Percentiles rank a stretch among this genome's conserved stretches.
These are phyloP conservation scores for Halcyon senegalensis DNA, from an alignment of 2,113 vertebrate genomes.

Conservation along the genomic window DNA sequence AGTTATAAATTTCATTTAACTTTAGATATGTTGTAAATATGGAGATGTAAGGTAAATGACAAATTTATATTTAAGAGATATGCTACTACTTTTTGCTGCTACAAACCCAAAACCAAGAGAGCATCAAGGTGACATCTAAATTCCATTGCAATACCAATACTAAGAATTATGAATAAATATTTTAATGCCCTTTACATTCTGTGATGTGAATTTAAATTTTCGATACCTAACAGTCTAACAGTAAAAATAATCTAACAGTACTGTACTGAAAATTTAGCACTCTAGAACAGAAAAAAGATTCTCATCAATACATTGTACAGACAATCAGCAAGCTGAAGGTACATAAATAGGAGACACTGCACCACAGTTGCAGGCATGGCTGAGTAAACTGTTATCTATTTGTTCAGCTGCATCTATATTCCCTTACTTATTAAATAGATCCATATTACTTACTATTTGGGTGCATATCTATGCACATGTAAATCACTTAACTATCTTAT, in stretches of 20 bases:
- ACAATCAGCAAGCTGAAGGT: background rate
- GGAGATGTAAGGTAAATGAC: background rate
- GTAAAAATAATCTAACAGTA: background rate
- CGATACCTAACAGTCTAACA: background rate
- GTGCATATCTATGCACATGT: background rate
- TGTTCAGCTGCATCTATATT: background rate
- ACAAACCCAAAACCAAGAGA: background rate
- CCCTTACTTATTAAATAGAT: background rate
- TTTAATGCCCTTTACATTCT: background rate
- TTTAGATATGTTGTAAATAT: background rate
- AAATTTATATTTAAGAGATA: background rate
- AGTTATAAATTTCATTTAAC: background rate
- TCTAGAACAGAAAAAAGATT: background rate
- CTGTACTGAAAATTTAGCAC: background rate
- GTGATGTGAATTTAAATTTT: background rate
- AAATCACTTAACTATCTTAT: background rate
- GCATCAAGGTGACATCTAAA: background rate
- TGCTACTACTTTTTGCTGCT: background rate
- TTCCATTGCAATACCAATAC: background rate
- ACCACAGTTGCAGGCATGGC: background rate
- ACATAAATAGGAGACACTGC: background rate
- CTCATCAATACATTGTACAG: background rate
- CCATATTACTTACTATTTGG: background rate
- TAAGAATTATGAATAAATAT: background rate
- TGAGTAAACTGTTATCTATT: background rate